phyloP scores from a whole-genome alignment of 2,113 vertebrate species.

The Cygnus buccinator region DNA sequence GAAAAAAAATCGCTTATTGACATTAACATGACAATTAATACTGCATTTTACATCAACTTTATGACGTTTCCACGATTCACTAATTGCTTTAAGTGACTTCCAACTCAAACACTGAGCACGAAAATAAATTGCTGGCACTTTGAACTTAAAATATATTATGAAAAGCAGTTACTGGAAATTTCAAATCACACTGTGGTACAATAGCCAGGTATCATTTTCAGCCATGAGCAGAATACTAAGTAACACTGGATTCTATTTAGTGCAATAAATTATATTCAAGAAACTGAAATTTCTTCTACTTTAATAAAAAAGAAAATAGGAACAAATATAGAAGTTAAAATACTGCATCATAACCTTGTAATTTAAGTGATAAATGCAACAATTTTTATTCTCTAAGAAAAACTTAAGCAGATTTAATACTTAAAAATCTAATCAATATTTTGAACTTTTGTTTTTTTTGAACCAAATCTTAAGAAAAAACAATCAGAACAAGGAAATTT shows the following conservation, averaged over 20 bases:
- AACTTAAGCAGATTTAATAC: neutral
- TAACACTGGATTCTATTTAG: neutral
- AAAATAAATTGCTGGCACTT: neutral
- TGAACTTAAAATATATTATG: neutral
- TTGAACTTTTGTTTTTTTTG: neutral
- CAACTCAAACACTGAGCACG: neutral
- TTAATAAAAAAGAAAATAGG: neutral
- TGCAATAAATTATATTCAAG: neutral
- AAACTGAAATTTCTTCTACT: neutral
- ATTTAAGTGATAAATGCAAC: neutral
- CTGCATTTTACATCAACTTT: neutral
- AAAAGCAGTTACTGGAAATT: neutral
- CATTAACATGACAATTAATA: neutral
- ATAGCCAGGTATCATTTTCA: neutral
- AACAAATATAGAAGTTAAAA: neutral
- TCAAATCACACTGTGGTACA: neutral
- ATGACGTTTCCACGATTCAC: neutral
- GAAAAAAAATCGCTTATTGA: neutral
- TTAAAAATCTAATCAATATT: neutral
- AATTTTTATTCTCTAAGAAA: neutral
- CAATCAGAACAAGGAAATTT: neutral
- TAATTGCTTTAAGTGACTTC: neutral
- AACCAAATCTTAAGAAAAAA: neutral
- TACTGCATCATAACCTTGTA: neutral
- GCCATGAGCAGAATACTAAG: neutral